A percentile compares a stretch with the other conserved stretches of the same genome.
Evolutionary conservation across 2,113 vertebrate genomes (phyloP).

Genomic region (Coracopsis vasa): DNA sequence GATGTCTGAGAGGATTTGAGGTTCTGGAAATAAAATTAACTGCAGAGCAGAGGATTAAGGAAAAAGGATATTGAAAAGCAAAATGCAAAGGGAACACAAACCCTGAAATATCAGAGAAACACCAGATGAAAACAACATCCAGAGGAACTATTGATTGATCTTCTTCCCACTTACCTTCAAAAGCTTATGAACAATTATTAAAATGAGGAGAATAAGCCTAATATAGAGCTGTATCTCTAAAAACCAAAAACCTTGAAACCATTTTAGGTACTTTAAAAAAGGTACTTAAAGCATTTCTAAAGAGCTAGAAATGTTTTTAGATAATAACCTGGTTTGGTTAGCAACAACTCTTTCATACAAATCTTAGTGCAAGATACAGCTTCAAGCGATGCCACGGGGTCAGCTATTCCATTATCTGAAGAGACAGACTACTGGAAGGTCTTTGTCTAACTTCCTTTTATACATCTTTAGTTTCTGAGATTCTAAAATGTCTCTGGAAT

Average conservation of each 20-base stretch:
- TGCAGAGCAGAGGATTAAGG: neutral
- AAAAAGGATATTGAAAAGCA: neutral
- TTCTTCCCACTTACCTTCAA: neutral
- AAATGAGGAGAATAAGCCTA: neutral
- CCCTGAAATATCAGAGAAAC: neutral
- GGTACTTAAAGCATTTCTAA: neutral
- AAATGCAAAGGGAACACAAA: neutral
- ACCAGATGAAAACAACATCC: neutral
- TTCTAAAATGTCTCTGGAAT: neutral
- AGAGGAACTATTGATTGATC: neutral
- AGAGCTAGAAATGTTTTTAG: neutral
- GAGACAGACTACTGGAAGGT: neutral
- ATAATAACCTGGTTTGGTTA: neutral
- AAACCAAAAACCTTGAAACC: neutral
- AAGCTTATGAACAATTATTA: neutral
- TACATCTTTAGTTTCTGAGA: neutral
- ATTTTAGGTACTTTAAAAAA: neutral
- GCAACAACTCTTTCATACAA: rapidly evolving
- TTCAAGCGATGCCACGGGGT: neutral
- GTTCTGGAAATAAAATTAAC: neutral
- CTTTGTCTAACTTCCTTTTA: neutral
- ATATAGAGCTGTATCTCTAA: neutral
- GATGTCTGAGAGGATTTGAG: neutral
- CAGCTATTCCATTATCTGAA: neutral
- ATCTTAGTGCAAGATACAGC: neutral